A percentile compares a stretch with the other conserved stretches of the same genome.
These are phyloP conservation scores for Lepidocolaptes lacrymiger DNA, from an alignment of 2,797 vertebrate species.

Conservation along the genomic window DNA sequence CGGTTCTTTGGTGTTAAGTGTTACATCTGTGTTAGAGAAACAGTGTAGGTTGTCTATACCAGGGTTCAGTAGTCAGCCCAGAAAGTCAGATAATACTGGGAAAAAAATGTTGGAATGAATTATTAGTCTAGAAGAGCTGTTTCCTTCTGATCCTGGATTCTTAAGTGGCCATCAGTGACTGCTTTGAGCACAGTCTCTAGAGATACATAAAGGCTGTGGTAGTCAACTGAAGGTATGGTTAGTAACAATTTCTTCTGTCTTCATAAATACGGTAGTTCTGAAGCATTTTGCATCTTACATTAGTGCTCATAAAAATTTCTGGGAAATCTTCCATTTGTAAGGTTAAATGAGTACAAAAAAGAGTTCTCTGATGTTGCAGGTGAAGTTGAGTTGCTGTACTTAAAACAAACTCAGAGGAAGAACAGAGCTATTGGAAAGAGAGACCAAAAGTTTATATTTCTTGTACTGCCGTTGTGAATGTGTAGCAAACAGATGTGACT, in stretches of 20 bases:
- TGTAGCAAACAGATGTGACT: conserved; percentile 4
- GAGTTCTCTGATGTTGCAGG: background rate
- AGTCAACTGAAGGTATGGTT: background rate
- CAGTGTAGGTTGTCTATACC: background rate
- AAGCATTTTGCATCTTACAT: background rate
- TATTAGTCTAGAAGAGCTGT: background rate
- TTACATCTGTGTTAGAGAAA: background rate
- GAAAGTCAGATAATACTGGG: background rate
- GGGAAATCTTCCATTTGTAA: background rate
- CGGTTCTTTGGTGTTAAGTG: background rate
- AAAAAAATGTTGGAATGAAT: background rate
- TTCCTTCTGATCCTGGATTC: background rate
- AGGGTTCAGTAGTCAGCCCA: background rate
- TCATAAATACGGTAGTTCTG: background rate
- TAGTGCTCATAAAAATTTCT: background rate
- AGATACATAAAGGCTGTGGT: background rate
- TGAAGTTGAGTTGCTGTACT: background rate
- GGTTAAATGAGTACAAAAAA: background rate
- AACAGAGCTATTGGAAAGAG: background rate
- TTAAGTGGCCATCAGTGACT: background rate
- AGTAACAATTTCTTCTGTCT: background rate
- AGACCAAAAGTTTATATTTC: background rate
- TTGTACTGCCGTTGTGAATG: background rate
- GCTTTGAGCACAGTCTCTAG: background rate
- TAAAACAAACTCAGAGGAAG: background rate